These are phyloP conservation scores for Eupleurogrammus muticus DNA, from an alignment of 2,797 vertebrate species.

Conservation along the genomic window DNA sequence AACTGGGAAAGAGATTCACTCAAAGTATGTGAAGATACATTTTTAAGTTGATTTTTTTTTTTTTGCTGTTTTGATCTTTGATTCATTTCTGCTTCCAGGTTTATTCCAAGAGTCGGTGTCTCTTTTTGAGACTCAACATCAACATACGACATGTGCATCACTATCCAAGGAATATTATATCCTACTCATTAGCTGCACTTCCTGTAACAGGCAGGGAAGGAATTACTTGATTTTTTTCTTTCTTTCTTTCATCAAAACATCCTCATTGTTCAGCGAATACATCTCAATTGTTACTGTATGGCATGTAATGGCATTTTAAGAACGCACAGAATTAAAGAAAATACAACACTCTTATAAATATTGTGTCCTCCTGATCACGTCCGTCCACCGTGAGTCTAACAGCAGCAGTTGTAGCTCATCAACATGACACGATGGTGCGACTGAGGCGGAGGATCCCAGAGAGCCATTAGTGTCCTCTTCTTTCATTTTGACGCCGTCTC, in stretches of 20 bases:
- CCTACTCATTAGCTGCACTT: constrained; percentile 9
- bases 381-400: constrained; percentile 29
- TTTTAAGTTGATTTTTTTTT: too few species aligned
- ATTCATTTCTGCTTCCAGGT: neutral
- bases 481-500: constrained; percentile 76
- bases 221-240: constrained; percentile 1
- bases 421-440: constrained; percentile 57
- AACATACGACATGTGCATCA: constrained; percentile 46
- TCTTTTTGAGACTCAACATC: neutral
- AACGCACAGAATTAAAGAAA: constrained; percentile 9
- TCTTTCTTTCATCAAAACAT: neutral
- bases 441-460: constrained; percentile 59
- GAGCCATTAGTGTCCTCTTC: constrained; percentile 74
- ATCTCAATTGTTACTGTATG: neutral
- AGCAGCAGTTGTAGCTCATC: constrained; percentile 58
- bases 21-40: too few species aligned
- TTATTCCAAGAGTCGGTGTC: neutral
- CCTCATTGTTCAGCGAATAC: constrained; percentile 4
- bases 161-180: constrained; percentile 49
- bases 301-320: constrained; percentile 10
- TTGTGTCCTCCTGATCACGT: constrained; percentile 38
- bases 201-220: constrained; percentile 14
- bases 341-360: constrained; percentile 22
- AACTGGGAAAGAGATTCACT: too few species aligned
- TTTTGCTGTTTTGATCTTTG: too few species aligned